Evolutionary conservation across 2,888 invertebrate species (phyloP).

Genomic region (Thereva nobilitata): DNA sequence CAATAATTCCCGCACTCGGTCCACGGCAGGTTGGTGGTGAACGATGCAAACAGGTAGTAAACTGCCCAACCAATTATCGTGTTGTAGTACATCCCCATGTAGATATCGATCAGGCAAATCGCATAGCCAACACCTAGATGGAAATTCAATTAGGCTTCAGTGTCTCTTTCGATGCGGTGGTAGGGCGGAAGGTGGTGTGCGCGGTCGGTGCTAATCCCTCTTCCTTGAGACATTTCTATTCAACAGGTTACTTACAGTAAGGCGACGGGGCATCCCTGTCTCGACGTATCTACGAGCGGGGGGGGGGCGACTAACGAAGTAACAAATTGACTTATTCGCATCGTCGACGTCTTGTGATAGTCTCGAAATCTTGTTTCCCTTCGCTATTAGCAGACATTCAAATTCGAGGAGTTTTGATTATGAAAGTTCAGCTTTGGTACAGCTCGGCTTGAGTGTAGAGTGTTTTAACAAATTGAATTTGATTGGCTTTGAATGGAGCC

Average conservation of each 20-base stretch:
- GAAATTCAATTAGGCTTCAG: too few relatives aligned
- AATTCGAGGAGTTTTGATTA: constrained; percentile 15
- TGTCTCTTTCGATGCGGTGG: too few relatives aligned
- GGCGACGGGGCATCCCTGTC: constrained; percentile 14
- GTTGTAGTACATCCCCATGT: constrained; percentile 97
- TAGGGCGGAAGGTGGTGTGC: too few relatives aligned
- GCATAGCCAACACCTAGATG: constrained; percentile 88
- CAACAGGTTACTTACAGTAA: constrained; percentile 4
- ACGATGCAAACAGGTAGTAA: constrained; percentile 84
- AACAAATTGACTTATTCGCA: constrained; percentile 39
- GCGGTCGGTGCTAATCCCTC: too few relatives aligned
- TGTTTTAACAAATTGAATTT: too few relatives aligned
- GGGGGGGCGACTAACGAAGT: constrained; percentile 35
- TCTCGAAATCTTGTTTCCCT: constrained; percentile 33
- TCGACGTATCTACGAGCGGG: constrained; percentile 22
- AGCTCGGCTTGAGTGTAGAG: too few relatives aligned
- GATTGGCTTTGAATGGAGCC: too few relatives aligned
- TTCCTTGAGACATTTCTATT: neutral
- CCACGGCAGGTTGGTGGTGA: constrained; percentile 82
- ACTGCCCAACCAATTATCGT: constrained; percentile 96
- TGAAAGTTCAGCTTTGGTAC: constrained; percentile 17
- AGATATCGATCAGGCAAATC: constrained; percentile 93
- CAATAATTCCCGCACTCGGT: constrained; percentile 82
- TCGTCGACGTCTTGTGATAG: constrained; percentile 16
- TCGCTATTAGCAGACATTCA: constrained; percentile 36